Evolutionary conservation across 2,888 invertebrate genomes (phyloP), one percentile per base, ranked within the genome.

Genomic region (Eristalis intricaria): DNA sequence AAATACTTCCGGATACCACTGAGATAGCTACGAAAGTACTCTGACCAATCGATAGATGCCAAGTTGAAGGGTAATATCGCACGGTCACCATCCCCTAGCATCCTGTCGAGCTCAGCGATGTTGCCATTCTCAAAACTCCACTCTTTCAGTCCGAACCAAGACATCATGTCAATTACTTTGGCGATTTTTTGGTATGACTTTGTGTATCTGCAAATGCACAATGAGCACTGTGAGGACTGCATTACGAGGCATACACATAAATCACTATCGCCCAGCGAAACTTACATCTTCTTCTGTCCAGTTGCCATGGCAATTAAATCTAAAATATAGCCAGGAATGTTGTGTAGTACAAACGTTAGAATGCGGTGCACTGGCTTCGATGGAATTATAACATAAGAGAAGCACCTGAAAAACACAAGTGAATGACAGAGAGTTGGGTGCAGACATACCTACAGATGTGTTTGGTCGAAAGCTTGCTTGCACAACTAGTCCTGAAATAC

Each of bases 1-100:
- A 96, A 93, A 92, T 95, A 96, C 84, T 94, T 92, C 89, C 96
- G 94, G 76, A 96, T 94, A 58, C 97, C 97, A 90, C 94, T 94
- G 65, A 96, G 94, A 91, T 96, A 96, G 77, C 94, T 94, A 87
- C 94, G 93, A 90, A 96, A 95, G 91, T 96, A 97, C 69, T 94
- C 91, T 64, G 94, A 92, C 96, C 97, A 97, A 91, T 96, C 93
- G 84, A 97, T 94, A 71, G 94, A 93, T 40, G 93, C 93, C 83
- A 96, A 94, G 90, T 95, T 95, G 90, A 96, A 96, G 90, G 92
- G 92, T 84, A 93, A 90, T 88, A 91, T 85, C 73, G 89, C 88
- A 35, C 91, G 91, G 29, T 90, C 90, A 82, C 91, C 90, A 40
- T 78, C 88, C 4, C 90, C 89, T 82, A 93, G 89, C 86, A 91